A percentile compares a stretch with the other conserved stretches of the same genome.
These are phyloP conservation scores for Hemicrepidius hirtus DNA, from an alignment of 2,888 invertebrate genomes.

Conservation along the genomic window DNA sequence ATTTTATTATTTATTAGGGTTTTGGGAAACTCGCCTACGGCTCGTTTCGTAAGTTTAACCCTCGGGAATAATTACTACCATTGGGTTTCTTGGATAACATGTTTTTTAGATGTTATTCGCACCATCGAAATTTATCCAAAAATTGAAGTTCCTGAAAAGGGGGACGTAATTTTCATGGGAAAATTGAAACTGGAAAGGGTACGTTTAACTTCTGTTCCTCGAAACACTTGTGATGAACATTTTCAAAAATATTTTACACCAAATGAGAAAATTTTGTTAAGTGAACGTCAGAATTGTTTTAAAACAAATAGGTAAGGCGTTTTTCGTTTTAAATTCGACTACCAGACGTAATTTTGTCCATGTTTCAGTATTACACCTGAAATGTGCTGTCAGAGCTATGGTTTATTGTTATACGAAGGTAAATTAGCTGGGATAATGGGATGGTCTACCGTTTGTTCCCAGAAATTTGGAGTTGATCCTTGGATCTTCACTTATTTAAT, in stretches of 20 bases:
- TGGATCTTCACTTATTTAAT: constrained; percentile 2
- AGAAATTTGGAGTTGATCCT: background rate
- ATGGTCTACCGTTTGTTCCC: constrained; percentile 10
- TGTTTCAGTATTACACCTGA: background rate
- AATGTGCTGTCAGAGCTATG: background rate
- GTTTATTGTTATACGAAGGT: background rate
- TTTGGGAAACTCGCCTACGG: too few relatives aligned
- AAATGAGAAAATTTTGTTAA: background rate
- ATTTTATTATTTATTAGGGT: background rate
- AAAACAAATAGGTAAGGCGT: background rate
- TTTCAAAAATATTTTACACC: background rate
- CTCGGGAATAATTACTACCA: too few relatives aligned
- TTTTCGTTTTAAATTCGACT: background rate
- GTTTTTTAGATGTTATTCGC: background rate
- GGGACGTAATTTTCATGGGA: background rate
- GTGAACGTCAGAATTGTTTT: background rate
- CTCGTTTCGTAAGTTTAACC: too few relatives aligned
- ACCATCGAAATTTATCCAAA: background rate
- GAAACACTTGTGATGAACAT: background rate
- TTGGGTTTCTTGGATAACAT: too few relatives aligned
- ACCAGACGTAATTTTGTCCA: too few relatives aligned
- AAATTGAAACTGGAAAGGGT: background rate
- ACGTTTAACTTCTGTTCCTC: background rate
- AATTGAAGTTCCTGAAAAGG: background rate
- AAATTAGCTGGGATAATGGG: constrained; percentile 2